A percentile compares a stretch with the other conserved stretches of the same genome.
Evolutionary conservation across 2,888 invertebrate species (phyloP).

Genomic region (Spicauda simplicius): DNA sequence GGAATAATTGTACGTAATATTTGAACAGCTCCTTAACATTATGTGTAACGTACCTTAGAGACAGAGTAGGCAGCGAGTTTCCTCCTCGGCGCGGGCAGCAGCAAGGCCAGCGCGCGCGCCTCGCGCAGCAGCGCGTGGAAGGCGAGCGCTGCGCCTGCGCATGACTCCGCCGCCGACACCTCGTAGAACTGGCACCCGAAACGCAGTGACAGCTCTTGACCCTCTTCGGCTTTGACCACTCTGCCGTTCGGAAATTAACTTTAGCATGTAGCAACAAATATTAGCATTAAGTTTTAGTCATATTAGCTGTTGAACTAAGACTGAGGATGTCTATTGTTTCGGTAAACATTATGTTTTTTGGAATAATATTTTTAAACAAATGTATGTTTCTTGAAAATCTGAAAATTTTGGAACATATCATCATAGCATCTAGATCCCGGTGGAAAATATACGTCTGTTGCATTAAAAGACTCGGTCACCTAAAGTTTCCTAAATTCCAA

Average conservation of each 20-base stretch:
- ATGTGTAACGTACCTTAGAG: slow-evolving; percentile 86
- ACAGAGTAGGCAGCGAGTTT: slow-evolving; percentile 91
- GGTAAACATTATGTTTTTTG: neutral
- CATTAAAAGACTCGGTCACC: too few species aligned
- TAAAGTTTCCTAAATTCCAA: too few species aligned
- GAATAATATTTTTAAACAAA: neutral
- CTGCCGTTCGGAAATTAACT: slow-evolving; percentile 63
- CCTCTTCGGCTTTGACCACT: slow-evolving; percentile 91
- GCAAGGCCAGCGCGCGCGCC: slow-evolving; percentile 90
- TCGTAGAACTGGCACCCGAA: slow-evolving; percentile 94
- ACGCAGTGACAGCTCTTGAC: slow-evolving; percentile 90
- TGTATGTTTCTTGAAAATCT: too few species aligned
- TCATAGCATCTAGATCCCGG: too few species aligned
- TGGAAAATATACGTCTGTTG: too few species aligned
- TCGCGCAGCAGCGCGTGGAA: slow-evolving; percentile 91
- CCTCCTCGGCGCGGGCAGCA: slow-evolving; percentile 88
- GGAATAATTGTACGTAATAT: too few species aligned
- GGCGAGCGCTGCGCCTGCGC: slow-evolving; percentile 91
- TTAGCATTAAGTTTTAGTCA: too few species aligned
- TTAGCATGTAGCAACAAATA: neutral
- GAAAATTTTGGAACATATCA: too few species aligned
- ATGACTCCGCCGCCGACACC: slow-evolving; percentile 93
- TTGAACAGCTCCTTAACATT: too few species aligned
- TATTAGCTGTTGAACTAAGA: too few species aligned
- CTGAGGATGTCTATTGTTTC: too few species aligned